phyloP scores from a whole-genome alignment of 2,113 vertebrate genomes.

The Maccullochella peelii region DNA sequence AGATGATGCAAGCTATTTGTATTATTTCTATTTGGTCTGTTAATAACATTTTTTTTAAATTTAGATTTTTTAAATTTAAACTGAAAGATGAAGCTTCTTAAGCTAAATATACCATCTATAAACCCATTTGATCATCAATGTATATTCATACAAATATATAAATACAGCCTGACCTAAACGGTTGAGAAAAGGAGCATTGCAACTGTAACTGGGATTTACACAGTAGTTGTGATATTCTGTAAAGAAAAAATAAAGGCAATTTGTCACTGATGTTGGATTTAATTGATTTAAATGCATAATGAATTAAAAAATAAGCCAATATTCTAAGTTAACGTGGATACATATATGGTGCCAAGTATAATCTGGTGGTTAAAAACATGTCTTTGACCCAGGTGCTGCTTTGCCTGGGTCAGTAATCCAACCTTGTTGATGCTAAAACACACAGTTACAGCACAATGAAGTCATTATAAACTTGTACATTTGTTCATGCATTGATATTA shows the following conservation, averaged over 20 bases:
- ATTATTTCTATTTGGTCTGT: too few relatives aligned
- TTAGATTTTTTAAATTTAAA: background rate
- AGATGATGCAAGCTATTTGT: background rate
- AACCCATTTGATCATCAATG: background rate
- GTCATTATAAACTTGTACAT: background rate
- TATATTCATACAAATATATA: too few relatives aligned
- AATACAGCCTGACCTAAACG: background rate
- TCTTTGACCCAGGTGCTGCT: background rate
- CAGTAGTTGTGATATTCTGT: background rate
- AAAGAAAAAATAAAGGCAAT: background rate
- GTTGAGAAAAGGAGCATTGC: background rate
- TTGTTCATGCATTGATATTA: background rate
- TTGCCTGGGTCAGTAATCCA: background rate
- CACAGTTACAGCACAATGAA: background rate
- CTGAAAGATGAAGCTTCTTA: background rate
- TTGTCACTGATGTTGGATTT: background rate
- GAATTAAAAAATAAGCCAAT: too few relatives aligned
- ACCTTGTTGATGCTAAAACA: background rate
- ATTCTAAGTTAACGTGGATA: background rate
- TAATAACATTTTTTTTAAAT: background rate
- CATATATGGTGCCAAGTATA: background rate
- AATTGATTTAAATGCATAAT: background rate
- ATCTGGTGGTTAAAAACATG: background rate
- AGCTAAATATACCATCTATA: background rate
- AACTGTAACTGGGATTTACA: background rate